These are phyloP conservation scores for Hipparchia semele DNA, from an alignment of 2,888 invertebrate genomes.

Conservation along the genomic window DNA sequence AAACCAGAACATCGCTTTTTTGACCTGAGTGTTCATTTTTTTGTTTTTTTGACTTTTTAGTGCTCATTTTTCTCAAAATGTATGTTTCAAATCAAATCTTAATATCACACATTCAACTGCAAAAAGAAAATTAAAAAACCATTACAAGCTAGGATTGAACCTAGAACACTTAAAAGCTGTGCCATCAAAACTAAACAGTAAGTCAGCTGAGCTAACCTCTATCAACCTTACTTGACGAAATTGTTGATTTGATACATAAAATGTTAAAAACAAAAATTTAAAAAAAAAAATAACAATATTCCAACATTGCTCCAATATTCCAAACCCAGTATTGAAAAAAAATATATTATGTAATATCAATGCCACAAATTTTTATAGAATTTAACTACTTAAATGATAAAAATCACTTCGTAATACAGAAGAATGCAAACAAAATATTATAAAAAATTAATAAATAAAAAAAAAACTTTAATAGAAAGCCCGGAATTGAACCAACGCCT, in stretches of 20 bases:
- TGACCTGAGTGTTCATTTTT: slow-evolving; percentile 43
- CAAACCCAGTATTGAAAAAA: background rate
- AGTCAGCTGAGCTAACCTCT: slow-evolving; percentile 23
- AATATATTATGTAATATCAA: background rate
- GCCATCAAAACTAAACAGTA: background rate
- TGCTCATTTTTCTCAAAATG: slow-evolving; percentile 37
- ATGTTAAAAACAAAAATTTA: slow-evolving; percentile 9
- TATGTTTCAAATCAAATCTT: slow-evolving; percentile 11
- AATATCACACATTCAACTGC: slow-evolving; percentile 20
- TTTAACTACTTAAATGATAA: slow-evolving; percentile 28
- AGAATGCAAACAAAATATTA: slow-evolving; percentile 3
- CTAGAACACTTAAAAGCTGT: slow-evolving; percentile 31
- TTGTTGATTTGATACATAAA: slow-evolving; percentile 27
- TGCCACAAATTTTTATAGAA: background rate
- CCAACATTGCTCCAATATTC: background rate
- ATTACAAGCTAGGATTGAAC: slow-evolving; percentile 37
- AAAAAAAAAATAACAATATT: background rate
- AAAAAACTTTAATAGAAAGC: background rate
- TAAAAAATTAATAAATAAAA: background rate
- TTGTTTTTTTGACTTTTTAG: slow-evolving; percentile 35
- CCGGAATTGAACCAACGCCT: slow-evolving; percentile 38
- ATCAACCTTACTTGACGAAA: background rate
- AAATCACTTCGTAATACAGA: slow-evolving; percentile 1
- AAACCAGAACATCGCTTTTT: slow-evolving; percentile 58
- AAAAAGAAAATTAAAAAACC: slow-evolving; percentile 30